phyloP scores from a whole-genome alignment of 1,140 invertebrate genomes.

The Drosophila jambulina region DNA sequence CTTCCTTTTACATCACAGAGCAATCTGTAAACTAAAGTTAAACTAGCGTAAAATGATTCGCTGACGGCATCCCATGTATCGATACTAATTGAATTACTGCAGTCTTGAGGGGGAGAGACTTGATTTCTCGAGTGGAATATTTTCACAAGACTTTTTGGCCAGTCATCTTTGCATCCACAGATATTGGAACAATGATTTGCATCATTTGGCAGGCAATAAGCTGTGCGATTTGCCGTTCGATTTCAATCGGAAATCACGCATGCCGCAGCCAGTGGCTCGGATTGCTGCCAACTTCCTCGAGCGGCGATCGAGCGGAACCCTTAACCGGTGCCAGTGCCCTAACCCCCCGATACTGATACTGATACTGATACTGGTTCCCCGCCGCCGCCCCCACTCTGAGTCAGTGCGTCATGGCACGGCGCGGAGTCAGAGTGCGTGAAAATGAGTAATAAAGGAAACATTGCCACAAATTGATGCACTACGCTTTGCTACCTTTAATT shows the following conservation, averaged over 20 bases:
- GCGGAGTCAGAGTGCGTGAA: slow-evolving; percentile 45
- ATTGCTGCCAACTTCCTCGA: slow-evolving; percentile 39
- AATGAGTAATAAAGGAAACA: slow-evolving; percentile 59
- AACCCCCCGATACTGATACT: slow-evolving; percentile 11
- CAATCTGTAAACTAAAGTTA: slow-evolving; percentile 10
- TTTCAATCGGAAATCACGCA: slow-evolving; percentile 53
- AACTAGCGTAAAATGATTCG: slow-evolving; percentile 1
- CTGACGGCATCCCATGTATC: slow-evolving; percentile 6
- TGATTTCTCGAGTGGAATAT: slow-evolving; percentile 38
- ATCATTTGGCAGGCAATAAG: slow-evolving; percentile 56
- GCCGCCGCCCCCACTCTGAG: neutral
- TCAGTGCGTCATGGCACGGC: slow-evolving; percentile 10
- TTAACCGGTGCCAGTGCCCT: neutral
- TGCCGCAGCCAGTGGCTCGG: slow-evolving; percentile 33
- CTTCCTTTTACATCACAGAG: slow-evolving; percentile 3
- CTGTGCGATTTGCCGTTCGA: slow-evolving; percentile 45
- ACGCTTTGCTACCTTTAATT: slow-evolving; percentile 69
- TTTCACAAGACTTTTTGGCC: slow-evolving; percentile 18
- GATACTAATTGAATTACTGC: slow-evolving; percentile 41
- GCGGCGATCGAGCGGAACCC: slow-evolving; percentile 45
- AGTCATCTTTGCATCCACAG: slow-evolving; percentile 31
- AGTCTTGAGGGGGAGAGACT: slow-evolving; percentile 6
- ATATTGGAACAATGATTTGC: slow-evolving; percentile 51
- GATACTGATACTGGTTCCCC: neutral
- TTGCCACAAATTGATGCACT: slow-evolving; percentile 67